phyloP scores from a whole-genome alignment of 2,113 vertebrate species.

The Paramisgurnus dabryanus region DNA sequence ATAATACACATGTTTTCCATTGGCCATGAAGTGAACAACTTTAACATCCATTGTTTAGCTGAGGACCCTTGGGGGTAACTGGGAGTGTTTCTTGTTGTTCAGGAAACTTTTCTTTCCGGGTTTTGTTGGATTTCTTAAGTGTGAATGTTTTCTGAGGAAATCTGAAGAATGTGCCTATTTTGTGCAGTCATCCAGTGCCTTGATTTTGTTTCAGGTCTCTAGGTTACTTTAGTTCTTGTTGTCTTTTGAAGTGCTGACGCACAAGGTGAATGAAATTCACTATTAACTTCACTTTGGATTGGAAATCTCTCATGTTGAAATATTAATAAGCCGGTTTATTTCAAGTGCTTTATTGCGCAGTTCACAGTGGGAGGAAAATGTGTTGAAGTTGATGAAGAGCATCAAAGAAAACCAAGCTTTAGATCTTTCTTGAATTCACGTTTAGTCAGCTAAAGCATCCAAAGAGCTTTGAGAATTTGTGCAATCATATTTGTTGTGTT shows the following conservation, averaged over 20 bases:
- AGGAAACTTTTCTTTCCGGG: constrained; percentile 48
- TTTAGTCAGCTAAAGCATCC: background rate
- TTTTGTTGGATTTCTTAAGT: constrained; percentile 31
- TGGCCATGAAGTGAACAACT: background rate
- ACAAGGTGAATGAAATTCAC: background rate
- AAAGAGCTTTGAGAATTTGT: background rate
- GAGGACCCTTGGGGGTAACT: background rate
- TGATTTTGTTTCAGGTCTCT: background rate
- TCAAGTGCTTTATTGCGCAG: constrained; percentile 31
- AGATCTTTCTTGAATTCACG: constrained; percentile 26
- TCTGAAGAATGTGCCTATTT: background rate
- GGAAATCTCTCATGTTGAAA: constrained; percentile 13
- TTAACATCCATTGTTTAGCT: constrained; percentile 23
- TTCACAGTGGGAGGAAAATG: background rate
- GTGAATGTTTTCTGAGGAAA: background rate
- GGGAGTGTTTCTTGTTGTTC: constrained; percentile 14
- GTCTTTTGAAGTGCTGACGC: background rate
- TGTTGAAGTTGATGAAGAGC: constrained; percentile 17
- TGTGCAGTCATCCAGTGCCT: background rate
- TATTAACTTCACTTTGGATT: constrained; percentile 17
- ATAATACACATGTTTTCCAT: background rate
- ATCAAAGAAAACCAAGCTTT: constrained; percentile 32
- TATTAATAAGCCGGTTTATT: constrained; percentile 33
- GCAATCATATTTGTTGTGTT: background rate
- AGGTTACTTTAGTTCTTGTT: background rate